Base-by-base conservation (phyloP, 2,797 vertebrate genomes). In the Sparidentex hasta region DNA sequence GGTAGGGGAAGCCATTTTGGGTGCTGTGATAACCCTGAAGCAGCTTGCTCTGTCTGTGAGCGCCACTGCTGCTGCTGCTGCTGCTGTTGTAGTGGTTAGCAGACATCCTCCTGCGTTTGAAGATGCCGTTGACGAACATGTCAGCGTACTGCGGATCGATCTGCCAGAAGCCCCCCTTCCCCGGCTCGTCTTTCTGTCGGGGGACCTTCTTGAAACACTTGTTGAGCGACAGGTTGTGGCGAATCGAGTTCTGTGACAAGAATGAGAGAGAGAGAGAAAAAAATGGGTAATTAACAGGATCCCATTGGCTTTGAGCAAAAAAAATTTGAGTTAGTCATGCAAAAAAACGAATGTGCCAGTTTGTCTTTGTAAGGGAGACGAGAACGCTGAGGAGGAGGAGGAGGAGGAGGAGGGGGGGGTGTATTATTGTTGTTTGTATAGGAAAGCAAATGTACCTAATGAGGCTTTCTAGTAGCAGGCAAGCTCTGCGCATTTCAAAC, bases 171-270 rank as follows among this genome's bases (percentile, higher is more conserved):
- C 96, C 96, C 12, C 96, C 95, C 80, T 97, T 97, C 20, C 96
- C 96, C 0, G 96, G 96, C 86, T 97, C 96, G 7, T 97, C 95
- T 59, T 97, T 97, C 88, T 96, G 96, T 44, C 96, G 85, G 67
- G 96, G 96, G 54, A 97, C 96, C 92, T 97, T 97, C 95, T 95
- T 96, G 91, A 97, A 97, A 91, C 96, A 97, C 93, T 97, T 97
- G 93, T 97, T 97, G 87, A 97, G 95, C 69, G 96, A 97, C 84
- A 97, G 89, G 92, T 96, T 97, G 88, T 97, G 96, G 50, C 96
- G 96, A 79, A 97, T 97, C 1, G 96, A 97, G 88, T 97, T 97
- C 96, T 97, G 92, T 29, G 56, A 84, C 55, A 80, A 82, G 76
- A 27, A 71, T 16, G 73, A 72, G 44, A 52, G 46, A 17, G 68